Percentiles rank a stretch among this genome's conserved stretches.
phyloP scores from a whole-genome alignment of 2,797 vertebrate species.

The Tragelaphus oryx region DNA sequence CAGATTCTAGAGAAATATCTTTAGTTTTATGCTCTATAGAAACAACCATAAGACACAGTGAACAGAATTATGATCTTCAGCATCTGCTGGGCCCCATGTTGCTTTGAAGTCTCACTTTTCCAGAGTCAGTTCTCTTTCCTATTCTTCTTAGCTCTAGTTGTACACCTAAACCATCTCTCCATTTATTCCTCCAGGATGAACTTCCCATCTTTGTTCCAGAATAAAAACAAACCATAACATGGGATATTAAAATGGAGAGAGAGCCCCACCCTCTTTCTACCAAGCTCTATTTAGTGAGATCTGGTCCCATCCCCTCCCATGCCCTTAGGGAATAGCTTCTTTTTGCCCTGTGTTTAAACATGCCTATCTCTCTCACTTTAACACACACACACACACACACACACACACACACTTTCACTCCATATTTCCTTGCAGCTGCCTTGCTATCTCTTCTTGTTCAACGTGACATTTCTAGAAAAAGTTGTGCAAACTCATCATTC shows the following conservation, averaged over 20 bases:
- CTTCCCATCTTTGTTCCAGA: not conserved
- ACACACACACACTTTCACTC: not conserved
- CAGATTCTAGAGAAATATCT: not conserved
- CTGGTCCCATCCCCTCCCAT: not conserved
- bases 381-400: not conserved
- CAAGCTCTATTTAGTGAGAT: not conserved
- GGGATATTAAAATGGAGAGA: not conserved
- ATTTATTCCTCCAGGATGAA: not conserved
- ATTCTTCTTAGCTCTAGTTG: not conserved
- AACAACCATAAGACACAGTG: not conserved
- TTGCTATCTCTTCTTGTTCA: not conserved
- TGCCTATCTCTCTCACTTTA: not conserved
- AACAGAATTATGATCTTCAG: not conserved
- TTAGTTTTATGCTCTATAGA: not conserved
- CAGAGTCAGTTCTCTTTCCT: not conserved
- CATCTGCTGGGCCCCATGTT: not conserved
- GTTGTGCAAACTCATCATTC: not conserved
- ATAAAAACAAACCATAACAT: not conserved
- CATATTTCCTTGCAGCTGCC: not conserved
- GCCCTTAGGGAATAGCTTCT: not conserved
- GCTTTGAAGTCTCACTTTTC: not conserved
- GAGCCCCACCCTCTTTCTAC: not conserved
- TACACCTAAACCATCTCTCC: not conserved
- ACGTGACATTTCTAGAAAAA: not conserved
- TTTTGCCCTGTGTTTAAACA: not conserved